Percentiles rank a stretch among this genome's conserved stretches.
Evolutionary conservation across 2,888 invertebrate genomes (phyloP).

Genomic region (Eumerus sabulonum): DNA sequence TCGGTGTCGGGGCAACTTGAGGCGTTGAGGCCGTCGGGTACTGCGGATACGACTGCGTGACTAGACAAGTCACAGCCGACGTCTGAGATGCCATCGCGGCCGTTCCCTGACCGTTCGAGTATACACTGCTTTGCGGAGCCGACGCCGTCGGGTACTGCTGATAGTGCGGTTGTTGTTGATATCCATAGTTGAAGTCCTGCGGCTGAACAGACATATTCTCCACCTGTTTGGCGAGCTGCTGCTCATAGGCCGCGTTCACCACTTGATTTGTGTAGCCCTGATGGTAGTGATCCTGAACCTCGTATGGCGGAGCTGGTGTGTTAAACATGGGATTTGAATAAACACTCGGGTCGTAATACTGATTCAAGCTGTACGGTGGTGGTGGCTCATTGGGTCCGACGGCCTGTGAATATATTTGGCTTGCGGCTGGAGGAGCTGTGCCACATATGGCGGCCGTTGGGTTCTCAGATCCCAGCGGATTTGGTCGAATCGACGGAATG

Average conservation of each 20-base stretch:
- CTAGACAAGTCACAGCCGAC: not conserved
- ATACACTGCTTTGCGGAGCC: slow-evolving; percentile 33
- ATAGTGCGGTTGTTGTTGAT: slow-evolving; percentile 14
- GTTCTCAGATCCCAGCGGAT: slow-evolving; percentile 86
- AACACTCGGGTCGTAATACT: slow-evolving; percentile 75
- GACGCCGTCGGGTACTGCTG: slow-evolving; percentile 21
- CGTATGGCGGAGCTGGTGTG: slow-evolving; percentile 76
- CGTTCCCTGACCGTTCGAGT: slow-evolving; percentile 65
- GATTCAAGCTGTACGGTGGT: slow-evolving; percentile 73
- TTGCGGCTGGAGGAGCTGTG: slow-evolving; percentile 37
- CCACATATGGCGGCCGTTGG: slow-evolving; percentile 75
- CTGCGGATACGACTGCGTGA: not conserved
- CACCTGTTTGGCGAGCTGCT: slow-evolving; percentile 71
- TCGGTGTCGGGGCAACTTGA: too few species aligned
- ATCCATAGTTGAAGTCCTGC: slow-evolving; percentile 62
- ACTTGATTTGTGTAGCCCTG: slow-evolving; percentile 35
- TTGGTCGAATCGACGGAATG: slow-evolving; percentile 83
- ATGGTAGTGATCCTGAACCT: slow-evolving; percentile 31
- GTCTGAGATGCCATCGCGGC: slow-evolving; percentile 30
- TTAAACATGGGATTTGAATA: slow-evolving; percentile 77
- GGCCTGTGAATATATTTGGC: slow-evolving; percentile 69
- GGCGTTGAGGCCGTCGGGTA: not conserved
- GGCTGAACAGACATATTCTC: slow-evolving; percentile 71
- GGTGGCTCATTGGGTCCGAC: slow-evolving; percentile 76
- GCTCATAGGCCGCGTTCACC: slow-evolving; percentile 7